Evolutionary conservation across 2,113 vertebrate species (phyloP).

Genomic region (Alosa alosa): DNA sequence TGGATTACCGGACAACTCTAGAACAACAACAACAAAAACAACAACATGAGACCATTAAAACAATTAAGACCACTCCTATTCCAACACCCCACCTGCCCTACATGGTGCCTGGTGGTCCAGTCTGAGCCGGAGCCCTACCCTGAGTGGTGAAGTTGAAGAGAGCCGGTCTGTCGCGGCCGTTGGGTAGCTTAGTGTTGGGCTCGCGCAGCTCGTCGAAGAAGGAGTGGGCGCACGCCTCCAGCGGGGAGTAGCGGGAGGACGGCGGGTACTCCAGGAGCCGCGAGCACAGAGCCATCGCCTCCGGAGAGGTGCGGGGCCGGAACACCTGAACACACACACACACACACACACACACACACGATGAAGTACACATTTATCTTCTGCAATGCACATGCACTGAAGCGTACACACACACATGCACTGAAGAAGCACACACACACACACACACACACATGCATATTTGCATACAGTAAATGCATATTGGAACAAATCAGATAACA

Average conservation of each 20-base stretch:
- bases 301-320: slow-evolving; percentile 93
- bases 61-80: neutral
- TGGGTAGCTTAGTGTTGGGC: slow-evolving; percentile 96
- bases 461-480: no score
- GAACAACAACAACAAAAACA: slow-evolving; percentile 2
- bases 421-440: no score
- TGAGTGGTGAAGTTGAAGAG: slow-evolving; percentile 99
- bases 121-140: slow-evolving; percentile 66
- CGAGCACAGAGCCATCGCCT: slow-evolving; percentile 96
- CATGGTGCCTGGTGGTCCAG: no score
- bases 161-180: slow-evolving; percentile 92
- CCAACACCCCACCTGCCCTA: no score
- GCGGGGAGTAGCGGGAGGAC: slow-evolving; percentile 89
- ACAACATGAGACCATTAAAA: neutral
- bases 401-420: neutral
- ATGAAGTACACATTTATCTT: neutral
- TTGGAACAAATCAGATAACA: no score
- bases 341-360: slow-evolving; percentile 19
- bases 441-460: no score
- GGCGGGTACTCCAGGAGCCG: slow-evolving; percentile 97
- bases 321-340: slow-evolving; percentile 79
- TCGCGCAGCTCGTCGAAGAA: slow-evolving; percentile 99
- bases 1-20: slow-evolving; percentile 98
- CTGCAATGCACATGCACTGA: neutral
- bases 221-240: slow-evolving; percentile 97